Base-by-base conservation (phyloP, 1,140 invertebrate genomes). In the Bombus affinis region DNA sequence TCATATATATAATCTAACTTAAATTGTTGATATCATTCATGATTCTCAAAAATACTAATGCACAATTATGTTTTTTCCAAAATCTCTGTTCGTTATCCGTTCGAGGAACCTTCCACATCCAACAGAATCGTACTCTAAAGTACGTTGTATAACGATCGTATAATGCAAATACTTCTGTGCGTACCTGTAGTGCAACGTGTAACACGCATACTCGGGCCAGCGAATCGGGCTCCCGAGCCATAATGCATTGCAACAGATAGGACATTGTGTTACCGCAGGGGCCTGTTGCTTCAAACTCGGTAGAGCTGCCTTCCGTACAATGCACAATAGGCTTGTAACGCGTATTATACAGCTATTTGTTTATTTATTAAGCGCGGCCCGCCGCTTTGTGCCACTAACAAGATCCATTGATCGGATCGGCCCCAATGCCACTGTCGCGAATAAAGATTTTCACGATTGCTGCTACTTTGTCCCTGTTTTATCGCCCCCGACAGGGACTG, bases 321-420 rank as follows among this genome's bases (percentile, higher is more conserved):
- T 93, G 92, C 90, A 93, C 92, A 93, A 93, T 93, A 87, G 92
- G 86, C 75, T 37, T 80, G 81, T 74, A 73, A 53, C 88, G 88
- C 89, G 79, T 80, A 91, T 92, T 92, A 90, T 88, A 92, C 88
- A 86, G 87, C 92, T 91, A 93, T 93, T 93, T 92, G 91, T 93
- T 92, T 91, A 93, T 90, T 89, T 90, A 90, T 90, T 85, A 87
- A 89, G 81, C 80, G 42, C 37, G 39, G 68, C 28, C 65, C 70
- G 28, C 12, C 80, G 70, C 68, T 82, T 89, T 73, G 57, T 86
- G 53, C 47, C 37, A 32, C 57, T 86, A 89, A 86, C 77, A 89
- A 80, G 71, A 68, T 72, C 74, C 87, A 77, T 68, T 68, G 86
- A 89, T 85, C 76, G 78, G 71, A 59, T 86, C 75, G 15, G 44